Base-by-base conservation (phyloP, 1,140 invertebrate genomes). In the Drosophila orena region DNA sequence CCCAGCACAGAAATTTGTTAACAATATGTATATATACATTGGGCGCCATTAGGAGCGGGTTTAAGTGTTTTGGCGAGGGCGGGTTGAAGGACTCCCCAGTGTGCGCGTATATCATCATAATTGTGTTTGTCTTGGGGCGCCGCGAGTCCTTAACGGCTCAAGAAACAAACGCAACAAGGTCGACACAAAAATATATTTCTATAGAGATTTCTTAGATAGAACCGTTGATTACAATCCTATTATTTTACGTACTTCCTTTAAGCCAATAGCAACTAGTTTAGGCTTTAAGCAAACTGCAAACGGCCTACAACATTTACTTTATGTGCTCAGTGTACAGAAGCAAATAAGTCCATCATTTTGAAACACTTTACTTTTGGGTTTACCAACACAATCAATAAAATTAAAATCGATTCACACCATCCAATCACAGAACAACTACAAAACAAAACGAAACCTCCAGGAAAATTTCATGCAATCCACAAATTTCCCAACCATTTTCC, bases 1-100 rank as follows among this genome's bases (percentile, higher is more conserved):
- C 84, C 84, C 84, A 89, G 84, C 84, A 89, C 84, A 77, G 79
- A 83, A 80, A 84, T 79, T 50, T 79, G 62, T 71, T 66, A 61
- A 65, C 53, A 66, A 72, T 64, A 62, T 64, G 64, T 61, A 76
- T 59, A 59, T 71, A 69, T 79, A 70, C 62, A 86, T 68, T 70
- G 69, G 68, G 69, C 68, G 66, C 77, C 84, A 77, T 74, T 86
- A 84, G 69, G 76, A 57, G 52, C 65, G 64, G 60, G 64, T 61
- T 68, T 68, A 44, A 73, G 79, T 76, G 66, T 77, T 70, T 55
- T 8, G 40, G 46, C 20, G 37, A 24, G 71, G 35, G 27, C 37
- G 22, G n/a, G 14, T 22, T n/a, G 56, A 69, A 79, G 62, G 54
- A 70, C 72, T 83, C 68, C 60, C 75, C 49, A 49, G 72, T 49